Evolutionary conservation across 2,797 vertebrate genomes (phyloP).

Genomic region (Amniataba percoides): DNA sequence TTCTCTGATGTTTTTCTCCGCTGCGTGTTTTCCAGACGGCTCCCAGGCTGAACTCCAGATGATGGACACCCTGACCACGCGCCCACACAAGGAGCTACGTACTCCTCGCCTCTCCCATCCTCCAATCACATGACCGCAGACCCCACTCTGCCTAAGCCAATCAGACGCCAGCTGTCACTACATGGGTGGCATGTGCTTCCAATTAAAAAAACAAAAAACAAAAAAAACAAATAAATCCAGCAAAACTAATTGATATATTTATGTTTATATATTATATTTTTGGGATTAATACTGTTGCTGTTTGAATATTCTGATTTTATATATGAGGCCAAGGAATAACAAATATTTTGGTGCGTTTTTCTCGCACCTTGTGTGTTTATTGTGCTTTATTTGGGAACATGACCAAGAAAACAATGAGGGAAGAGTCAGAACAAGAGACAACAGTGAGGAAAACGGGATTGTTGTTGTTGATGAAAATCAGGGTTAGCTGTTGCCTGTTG

Average conservation of each 20-base stretch:
- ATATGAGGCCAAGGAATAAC: slow-evolving; percentile 84
- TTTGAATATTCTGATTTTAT: slow-evolving; percentile 86
- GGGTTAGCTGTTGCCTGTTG: slow-evolving; percentile 47
- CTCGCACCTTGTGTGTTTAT: slow-evolving; percentile 62
- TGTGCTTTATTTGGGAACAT: slow-evolving; percentile 76
- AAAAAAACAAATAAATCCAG: slow-evolving; percentile 58
- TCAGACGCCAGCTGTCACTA: slow-evolving; percentile 78
- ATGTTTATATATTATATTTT: slow-evolving; percentile 85
- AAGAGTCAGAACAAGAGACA: slow-evolving; percentile 37
- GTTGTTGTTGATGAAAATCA: slow-evolving; percentile 62
- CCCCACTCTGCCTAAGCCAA: slow-evolving; percentile 79
- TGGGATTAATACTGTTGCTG: slow-evolving; percentile 83
- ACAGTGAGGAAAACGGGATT: slow-evolving; percentile 8
- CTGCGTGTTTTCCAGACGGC: slow-evolving; percentile 87
- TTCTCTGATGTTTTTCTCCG: background rate
- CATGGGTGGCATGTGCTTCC: slow-evolving; percentile 89
- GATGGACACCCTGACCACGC: slow-evolving; percentile 80
- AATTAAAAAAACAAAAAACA: slow-evolving; percentile 73
- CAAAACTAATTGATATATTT: slow-evolving; percentile 86
- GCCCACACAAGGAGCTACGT: slow-evolving; percentile 27
- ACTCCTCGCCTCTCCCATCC: slow-evolving; percentile 60
- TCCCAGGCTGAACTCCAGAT: slow-evolving; percentile 98
- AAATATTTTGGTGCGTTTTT: slow-evolving; percentile 77
- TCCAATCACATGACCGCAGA: slow-evolving; percentile 76
- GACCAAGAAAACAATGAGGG: slow-evolving; percentile 66